Evolutionary conservation across 2,888 invertebrate species (phyloP), one percentile per base, ranked within the genome.

Genomic region (Microdon myrmicae): DNA sequence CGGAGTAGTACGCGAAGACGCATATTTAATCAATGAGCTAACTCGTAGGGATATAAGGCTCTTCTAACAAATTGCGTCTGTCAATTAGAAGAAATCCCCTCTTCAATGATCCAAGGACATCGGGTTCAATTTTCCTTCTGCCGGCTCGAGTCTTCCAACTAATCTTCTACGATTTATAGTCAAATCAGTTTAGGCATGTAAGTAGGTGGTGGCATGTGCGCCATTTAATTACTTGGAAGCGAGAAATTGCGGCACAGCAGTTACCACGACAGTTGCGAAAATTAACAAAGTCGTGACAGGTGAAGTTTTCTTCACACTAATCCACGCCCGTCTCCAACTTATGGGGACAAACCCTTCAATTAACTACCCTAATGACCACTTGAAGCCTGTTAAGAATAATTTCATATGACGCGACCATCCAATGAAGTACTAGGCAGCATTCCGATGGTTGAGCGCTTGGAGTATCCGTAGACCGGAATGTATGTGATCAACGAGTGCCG

Each of bases 331-430:
- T 9, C 8, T 6, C 9, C 10, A 2, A 10, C 22, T 48, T 16
- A 16, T 13, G 6, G 31, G 9, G 60, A 48, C 60, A 60, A 54
- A 60, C 60, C 60, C 60, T 54, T 60, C 54, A 60, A 60, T 60
- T 60, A 54, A 60, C 60, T 60, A 43, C 60, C 60, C 60, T 60
- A 60, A 60, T 60, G 60, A 60, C 54, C 54, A 54, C 60, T 60
- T 60, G 54, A 60, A 54, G 60, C 54, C 60, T 54, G 48, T 60
- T 60, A 48, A 54, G 54, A 54, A 53, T 60, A 60, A 54, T 60
- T 60, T 60, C 60, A 60, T 48, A 54, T 43, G 60, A 60, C 53
- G 54, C 54, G 48, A 43, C 48, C 38, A 54, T 54, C 48, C 54
- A 54, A 54, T 54, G 60, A 48, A 48, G 54, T 48, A 60, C 22